Conservation (phyloP, 2,888 invertebrate genomes). For the Andrena fulva region DNA sequence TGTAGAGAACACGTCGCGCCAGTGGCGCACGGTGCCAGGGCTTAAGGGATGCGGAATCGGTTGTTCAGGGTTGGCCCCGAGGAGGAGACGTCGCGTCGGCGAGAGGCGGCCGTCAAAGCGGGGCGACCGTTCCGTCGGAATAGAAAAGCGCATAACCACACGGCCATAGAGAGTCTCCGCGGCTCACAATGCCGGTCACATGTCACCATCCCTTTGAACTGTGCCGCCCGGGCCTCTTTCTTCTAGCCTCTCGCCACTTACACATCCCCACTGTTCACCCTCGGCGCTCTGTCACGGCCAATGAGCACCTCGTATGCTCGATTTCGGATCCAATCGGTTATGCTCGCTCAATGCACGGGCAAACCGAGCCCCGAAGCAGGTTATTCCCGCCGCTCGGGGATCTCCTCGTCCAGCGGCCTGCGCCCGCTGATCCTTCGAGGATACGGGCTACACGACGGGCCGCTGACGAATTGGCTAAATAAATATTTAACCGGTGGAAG, state of each 20-base stretch:
- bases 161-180: constrained; percentile 64
- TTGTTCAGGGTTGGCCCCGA: constrained; percentile 62
- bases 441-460: neutral
- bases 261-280: constrained; percentile 58
- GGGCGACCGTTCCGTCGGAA: constrained; percentile 72
- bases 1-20: neutral
- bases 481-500: constrained; percentile 19
- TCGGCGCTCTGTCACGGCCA: constrained; percentile 56
- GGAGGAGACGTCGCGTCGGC: constrained; percentile 59
- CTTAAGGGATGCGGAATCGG: constrained; percentile 62
- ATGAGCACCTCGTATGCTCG: constrained; percentile 67
- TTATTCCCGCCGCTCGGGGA: constrained; percentile 10
- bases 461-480: constrained; percentile 21
- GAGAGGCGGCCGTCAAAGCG: constrained; percentile 75
- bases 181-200: constrained; percentile 80
- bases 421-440: neutral
- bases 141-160: constrained; percentile 78
- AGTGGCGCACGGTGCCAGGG: constrained; percentile 10
- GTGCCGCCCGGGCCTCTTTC: constrained; percentile 76
- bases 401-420: constrained; percentile 8
- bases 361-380: constrained; percentile 29
- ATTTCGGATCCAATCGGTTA: constrained; percentile 70
- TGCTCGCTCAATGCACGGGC: constrained; percentile 47
- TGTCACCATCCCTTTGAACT: constrained; percentile 80
- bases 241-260: constrained; percentile 68